phyloP scores from a whole-genome alignment of 23 tunicate species.

The Diplosoma virens region DNA sequence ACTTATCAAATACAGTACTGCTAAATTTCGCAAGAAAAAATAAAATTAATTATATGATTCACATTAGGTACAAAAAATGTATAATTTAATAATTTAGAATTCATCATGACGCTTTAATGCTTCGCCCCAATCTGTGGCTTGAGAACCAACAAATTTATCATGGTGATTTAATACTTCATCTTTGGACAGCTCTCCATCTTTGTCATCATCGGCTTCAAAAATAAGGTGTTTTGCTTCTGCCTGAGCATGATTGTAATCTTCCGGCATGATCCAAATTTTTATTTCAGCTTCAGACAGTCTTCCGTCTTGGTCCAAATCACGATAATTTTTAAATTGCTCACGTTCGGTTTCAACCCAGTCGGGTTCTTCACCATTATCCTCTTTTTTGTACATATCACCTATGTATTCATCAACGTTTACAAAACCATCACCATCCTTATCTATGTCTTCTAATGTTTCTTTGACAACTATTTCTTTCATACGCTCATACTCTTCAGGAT shows the following conservation, averaged over 20 bases:
- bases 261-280: constrained; percentile 86
- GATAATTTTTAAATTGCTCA: constrained; percentile 57
- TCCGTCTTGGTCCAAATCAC: constrained; percentile 82
- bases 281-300: constrained; percentile 69
- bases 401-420: constrained; percentile 78
- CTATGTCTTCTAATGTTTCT: constrained; percentile 94
- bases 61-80: too few relatives aligned
- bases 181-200: constrained; percentile 69
- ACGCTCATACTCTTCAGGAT: constrained; percentile 91
- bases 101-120: constrained; percentile 97
- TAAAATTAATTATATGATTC: too few relatives aligned
- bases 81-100: constrained; percentile 42
- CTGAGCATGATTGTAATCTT: constrained; percentile 75
- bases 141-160: constrained; percentile 93
- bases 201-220: constrained; percentile 60
- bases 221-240: constrained; percentile 98
- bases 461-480: constrained; percentile 83
- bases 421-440: constrained; percentile 79
- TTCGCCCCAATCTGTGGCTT: constrained; percentile 98
- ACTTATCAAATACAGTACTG: too few relatives aligned
- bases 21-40: too few relatives aligned
- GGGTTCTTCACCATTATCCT: constrained; percentile 77
- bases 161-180: constrained; percentile 80
- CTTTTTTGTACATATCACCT: constrained; percentile 66
- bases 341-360: constrained; percentile 96